Conservation (phyloP, 2,888 invertebrate species). For the Catocala sponsa region DNA sequence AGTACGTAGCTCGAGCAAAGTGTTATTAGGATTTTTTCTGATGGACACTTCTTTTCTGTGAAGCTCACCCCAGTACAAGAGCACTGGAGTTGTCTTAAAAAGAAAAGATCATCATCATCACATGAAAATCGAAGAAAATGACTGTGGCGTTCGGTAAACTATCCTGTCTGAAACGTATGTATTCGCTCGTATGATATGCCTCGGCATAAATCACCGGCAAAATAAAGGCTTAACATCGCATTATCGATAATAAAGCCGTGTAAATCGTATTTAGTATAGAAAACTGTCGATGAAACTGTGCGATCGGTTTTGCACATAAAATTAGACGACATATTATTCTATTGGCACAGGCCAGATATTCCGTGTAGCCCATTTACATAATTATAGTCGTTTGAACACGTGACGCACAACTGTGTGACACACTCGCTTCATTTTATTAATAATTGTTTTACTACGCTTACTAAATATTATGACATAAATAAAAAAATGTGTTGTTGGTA, state of each 20-base stretch:
- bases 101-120: no score
- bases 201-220: no score
- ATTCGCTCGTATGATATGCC: no score
- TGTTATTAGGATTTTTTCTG: no score
- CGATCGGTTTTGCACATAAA: constrained; percentile 30
- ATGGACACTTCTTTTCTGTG: no score
- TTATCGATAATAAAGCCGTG: background rate
- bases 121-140: no score
- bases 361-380: constrained; percentile 73
- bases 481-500: background rate
- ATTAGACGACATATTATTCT: constrained; percentile 52
- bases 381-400: constrained; percentile 66
- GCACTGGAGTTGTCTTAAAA: no score
- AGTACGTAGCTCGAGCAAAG: no score
- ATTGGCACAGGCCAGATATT: constrained; percentile 57
- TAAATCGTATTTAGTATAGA: background rate
- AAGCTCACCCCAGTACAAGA: no score
- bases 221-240: no score
- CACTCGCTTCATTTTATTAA: constrained; percentile 64
- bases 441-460: constrained; percentile 63
- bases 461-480: constrained; percentile 5
- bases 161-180: no score
- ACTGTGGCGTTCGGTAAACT: no score
- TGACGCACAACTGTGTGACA: constrained; percentile 42
- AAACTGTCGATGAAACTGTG: constrained; percentile 22